Percentiles rank a stretch among this genome's conserved stretches.
phyloP scores from a whole-genome alignment of 2,888 invertebrate species.

The Pseudanteris insignis region DNA sequence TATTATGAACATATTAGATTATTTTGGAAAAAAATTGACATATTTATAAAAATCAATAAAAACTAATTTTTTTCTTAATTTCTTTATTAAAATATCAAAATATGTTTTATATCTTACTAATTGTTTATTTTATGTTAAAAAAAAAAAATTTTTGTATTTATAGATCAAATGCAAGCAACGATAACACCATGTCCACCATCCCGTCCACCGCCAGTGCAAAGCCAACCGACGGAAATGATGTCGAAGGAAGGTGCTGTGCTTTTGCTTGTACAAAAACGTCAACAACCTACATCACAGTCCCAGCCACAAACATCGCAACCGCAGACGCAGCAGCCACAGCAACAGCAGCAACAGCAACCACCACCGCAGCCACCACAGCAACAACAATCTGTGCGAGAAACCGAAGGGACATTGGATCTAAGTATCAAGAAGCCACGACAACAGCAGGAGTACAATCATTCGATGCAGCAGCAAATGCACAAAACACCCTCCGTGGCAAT shows the following conservation, averaged over 20 bases:
- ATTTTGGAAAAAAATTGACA: no score
- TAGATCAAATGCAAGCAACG: constrained; percentile 70
- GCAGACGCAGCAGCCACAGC: constrained; percentile 14
- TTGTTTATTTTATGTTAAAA: no score
- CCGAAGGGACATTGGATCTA: constrained; percentile 77
- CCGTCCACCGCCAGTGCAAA: constrained; percentile 60
- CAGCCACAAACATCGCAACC: constrained; percentile 65
- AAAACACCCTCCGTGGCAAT: constrained; percentile 57
- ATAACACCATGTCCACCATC: constrained; percentile 73
- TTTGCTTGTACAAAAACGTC: constrained; percentile 63
- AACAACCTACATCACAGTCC: constrained; percentile 53
- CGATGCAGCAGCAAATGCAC: constrained; percentile 58
- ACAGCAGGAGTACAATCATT: constrained; percentile 63
- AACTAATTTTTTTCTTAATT: no score
- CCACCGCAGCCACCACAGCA: constrained; percentile 53
- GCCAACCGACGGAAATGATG: constrained; percentile 66
- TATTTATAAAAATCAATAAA: no score
- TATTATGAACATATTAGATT: no score
- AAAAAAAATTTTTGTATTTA: constrained; percentile 1
- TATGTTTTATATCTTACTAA: no score
- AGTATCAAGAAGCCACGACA: constrained; percentile 78
- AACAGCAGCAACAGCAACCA: constrained; percentile 55
- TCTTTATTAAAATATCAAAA: no score
- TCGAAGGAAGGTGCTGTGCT: constrained; percentile 76
- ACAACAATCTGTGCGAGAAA: constrained; percentile 69